Evolutionary conservation across 2,888 invertebrate genomes (phyloP), one percentile per base, ranked within the genome.

Genomic region (Archips xylosteana): DNA sequence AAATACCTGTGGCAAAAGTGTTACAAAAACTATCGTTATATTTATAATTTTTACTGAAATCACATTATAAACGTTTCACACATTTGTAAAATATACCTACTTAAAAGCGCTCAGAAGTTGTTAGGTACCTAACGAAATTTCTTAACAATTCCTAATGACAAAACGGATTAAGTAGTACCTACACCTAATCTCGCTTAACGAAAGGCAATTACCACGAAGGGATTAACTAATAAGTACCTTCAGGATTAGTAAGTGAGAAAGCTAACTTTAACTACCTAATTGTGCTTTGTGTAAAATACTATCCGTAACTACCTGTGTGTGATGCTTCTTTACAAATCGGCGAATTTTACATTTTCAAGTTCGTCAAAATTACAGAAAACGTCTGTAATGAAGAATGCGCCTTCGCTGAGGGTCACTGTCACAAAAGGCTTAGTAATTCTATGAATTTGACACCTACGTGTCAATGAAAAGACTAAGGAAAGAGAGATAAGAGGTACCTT

Each of bases 131-230:
- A 39, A 3, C 34, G 32, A 49, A 62, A 32, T 54, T 57, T 3
- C 42, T 63, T 63, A 68, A 69, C 69, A 51, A 54, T 69, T 34
- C 32, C 75, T 87, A 85, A 89, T 89, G 86, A 87, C 74, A 81
- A 77, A 78, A 81, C 75, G 83, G 88, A 87, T 89, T 88, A n/a
- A n/a, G n/a, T n/a, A 86, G 76, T 79, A 64, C 42, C 4, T 51
- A 15, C n/a, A 54, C n/a, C 15, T 54, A 71, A 62, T 60, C 68
- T 76, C 74, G 76, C 76, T 79, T 83, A 87, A 83, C 81, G 73
- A 84, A 85, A 84, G 82, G 82, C 79, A 82, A 80, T 83, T 89
- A 85, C 78, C 66, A 77, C 78, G 84, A 87, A 79, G 83, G 87
- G 87, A 87, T 87, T 59, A 86, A 65, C 62, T 76, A 71, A 75